These are phyloP conservation scores for Periophthalmus modestus DNA, from an alignment of 2,113 vertebrate genomes.

Conservation along the genomic window DNA sequence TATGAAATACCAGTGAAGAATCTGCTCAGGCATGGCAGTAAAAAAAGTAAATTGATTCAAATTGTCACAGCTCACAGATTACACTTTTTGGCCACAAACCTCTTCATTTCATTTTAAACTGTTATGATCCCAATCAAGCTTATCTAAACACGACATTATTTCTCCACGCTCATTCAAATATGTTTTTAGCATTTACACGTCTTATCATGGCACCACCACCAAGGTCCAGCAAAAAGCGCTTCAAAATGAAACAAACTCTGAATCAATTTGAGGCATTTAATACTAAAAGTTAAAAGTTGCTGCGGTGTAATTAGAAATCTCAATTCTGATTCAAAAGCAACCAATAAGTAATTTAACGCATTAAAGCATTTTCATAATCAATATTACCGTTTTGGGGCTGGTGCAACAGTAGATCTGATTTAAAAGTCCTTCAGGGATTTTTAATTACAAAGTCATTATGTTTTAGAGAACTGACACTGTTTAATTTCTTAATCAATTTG, in stretches of 20 bases:
- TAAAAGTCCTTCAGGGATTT: constrained; percentile 18
- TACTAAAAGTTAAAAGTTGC: background rate
- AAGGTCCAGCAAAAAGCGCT: constrained; percentile 24
- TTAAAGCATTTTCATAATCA: constrained; percentile 20
- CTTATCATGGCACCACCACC: constrained; percentile 12
- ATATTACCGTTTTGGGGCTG: constrained; percentile 17
- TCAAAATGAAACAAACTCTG: constrained; percentile 24
- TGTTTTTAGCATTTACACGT: constrained; percentile 17
- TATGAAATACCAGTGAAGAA: constrained; percentile 20
- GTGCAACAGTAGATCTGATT: constrained; percentile 19
- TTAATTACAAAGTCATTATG: constrained; percentile 11
- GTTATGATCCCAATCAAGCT: constrained; percentile 52
- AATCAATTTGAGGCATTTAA: constrained; percentile 27
- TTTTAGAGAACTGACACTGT: background rate
- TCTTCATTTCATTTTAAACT: constrained; percentile 49
- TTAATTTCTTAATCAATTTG: constrained; percentile 24
- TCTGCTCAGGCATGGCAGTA: constrained; percentile 41
- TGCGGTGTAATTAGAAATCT: constrained; percentile 8
- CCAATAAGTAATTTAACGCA: constrained; percentile 9
- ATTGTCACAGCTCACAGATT: constrained; percentile 60
- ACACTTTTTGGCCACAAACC: constrained; percentile 26
- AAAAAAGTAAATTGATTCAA: constrained; percentile 67
- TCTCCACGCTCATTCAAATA: background rate
- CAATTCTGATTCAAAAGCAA: constrained; percentile 5
- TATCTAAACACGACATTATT: constrained; percentile 19